Conservation (phyloP, 2,888 invertebrate species). For the Orchesellides sinensis region DNA sequence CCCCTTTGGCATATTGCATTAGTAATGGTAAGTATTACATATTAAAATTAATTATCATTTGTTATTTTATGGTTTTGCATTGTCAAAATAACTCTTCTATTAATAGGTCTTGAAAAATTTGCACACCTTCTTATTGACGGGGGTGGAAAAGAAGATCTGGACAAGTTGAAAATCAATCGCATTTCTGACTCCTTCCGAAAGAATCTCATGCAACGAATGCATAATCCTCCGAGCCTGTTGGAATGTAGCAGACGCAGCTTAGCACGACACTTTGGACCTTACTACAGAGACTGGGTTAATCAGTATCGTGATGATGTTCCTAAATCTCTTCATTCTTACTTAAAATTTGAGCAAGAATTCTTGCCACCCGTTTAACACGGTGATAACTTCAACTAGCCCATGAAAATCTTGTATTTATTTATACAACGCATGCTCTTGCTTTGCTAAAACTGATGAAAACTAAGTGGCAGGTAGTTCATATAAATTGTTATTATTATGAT, state of each 20-base stretch:
- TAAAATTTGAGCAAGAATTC: slow-evolving; percentile 43
- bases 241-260: slow-evolving; percentile 53
- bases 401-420: background rate
- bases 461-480: too few relatives aligned
- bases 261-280: slow-evolving; percentile 59
- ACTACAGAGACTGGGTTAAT: slow-evolving; percentile 64
- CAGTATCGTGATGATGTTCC: slow-evolving; percentile 66
- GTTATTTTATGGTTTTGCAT: background rate
- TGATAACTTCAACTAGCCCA: background rate
- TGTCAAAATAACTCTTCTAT: background rate
- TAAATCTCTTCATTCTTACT: slow-evolving; percentile 60
- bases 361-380: background rate
- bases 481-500: too few relatives aligned
- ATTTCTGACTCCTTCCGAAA: slow-evolving; percentile 47
- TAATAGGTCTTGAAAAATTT: slow-evolving; percentile 61
- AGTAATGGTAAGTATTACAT: slow-evolving; percentile 53
- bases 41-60: background rate
- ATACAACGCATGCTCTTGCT: background rate
- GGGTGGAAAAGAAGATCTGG: slow-evolving; percentile 65
- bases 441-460: too few relatives aligned
- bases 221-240: slow-evolving; percentile 62
- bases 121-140: slow-evolving; percentile 68
- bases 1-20: slow-evolving; percentile 67
- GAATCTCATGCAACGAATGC: slow-evolving; percentile 50
- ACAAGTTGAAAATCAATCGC: slow-evolving; percentile 52